Evolutionary conservation across 2,113 vertebrate genomes (phyloP).

Genomic region (Cyanocitta stelleri): DNA sequence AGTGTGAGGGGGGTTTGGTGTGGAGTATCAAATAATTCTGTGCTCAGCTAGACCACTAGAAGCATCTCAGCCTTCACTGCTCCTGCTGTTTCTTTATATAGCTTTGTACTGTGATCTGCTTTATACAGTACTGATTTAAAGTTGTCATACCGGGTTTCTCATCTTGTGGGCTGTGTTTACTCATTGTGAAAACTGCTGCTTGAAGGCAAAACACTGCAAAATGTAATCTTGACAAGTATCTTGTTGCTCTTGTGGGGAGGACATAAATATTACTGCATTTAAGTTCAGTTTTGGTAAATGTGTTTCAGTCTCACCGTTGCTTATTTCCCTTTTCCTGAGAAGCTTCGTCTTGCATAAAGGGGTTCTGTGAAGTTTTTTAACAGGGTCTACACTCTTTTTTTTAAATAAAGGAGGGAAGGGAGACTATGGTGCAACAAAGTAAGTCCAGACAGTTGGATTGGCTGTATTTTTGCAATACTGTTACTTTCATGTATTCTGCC

Average conservation of each 20-base stretch:
- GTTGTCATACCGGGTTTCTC: slow-evolving; percentile 39
- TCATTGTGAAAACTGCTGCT: slow-evolving; percentile 61
- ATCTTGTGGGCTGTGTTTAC: slow-evolving; percentile 50
- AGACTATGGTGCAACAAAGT: neutral
- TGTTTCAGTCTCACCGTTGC: neutral
- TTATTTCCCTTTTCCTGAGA: slow-evolving; percentile 28
- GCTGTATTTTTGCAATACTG: neutral
- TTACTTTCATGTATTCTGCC: neutral
- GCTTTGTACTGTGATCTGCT: slow-evolving; percentile 36
- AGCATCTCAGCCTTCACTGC: neutral
- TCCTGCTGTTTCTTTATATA: slow-evolving; percentile 47
- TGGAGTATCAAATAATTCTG: neutral
- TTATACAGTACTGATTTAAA: slow-evolving; percentile 42
- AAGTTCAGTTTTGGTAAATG: slow-evolving; percentile 18
- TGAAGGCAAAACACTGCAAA: slow-evolving; percentile 59
- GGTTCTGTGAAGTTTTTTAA: neutral
- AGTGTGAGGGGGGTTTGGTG: neutral
- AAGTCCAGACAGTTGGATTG: neutral
- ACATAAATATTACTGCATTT: slow-evolving; percentile 50
- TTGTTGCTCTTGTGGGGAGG: slow-evolving; percentile 39
- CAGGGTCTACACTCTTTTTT: neutral
- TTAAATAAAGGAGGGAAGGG: neutral
- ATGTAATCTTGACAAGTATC: slow-evolving; percentile 59
- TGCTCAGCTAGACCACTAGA: slow-evolving; percentile 13
- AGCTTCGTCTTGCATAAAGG: neutral